Base-by-base conservation (phyloP, 2,888 invertebrate genomes). In the Belgica antarctica region DNA sequence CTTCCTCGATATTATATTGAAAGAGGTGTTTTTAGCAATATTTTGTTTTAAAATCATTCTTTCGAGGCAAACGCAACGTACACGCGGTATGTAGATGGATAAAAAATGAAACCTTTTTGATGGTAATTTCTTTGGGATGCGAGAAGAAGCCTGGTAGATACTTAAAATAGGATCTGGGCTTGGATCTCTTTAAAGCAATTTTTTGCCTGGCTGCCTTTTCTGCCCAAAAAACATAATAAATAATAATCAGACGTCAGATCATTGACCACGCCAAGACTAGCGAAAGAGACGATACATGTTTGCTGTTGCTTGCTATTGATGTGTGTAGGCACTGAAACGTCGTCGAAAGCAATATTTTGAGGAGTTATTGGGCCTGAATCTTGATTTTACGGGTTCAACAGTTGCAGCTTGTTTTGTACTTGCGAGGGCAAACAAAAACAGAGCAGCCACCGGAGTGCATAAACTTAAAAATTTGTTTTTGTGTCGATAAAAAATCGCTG, bases 191-290 rank as follows among this genome's bases (percentile, higher is more conserved):
- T 22, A 22, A n/a, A 57, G 24, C 24, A 57, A n/a, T 61, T 27
- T n/a, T 61, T 61, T 5, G 17, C 10, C 19, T 19, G 5, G 25
- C 28, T 57, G 17, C 5, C 12, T 52, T 52, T 17, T 17, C 4
- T 22, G 52, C 52, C 22, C 5, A 52, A 52, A 52, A 22, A 52
- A 52, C 36, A 31, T 62, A 36, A 63, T 63, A 63, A 63, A 63
- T 63, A 63, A 63, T 63, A 36, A 41, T 63, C 41, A 63, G 63
- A 63, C 63, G 24, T 36, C n/a, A 63, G 63, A 63, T 63, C 63
- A 63, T 41, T 63, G 63, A 63, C 63, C 63, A 63, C 12, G 22
- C 17, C 22, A 31, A 62, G 27, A 31, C 57, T 57, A 62, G 62
- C 62, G 17, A 62, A 27, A 28, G 62, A 62, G 15, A 28, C 15